Base-by-base conservation (phyloP, 2,888 invertebrate species). In the Eulithis testata region DNA sequence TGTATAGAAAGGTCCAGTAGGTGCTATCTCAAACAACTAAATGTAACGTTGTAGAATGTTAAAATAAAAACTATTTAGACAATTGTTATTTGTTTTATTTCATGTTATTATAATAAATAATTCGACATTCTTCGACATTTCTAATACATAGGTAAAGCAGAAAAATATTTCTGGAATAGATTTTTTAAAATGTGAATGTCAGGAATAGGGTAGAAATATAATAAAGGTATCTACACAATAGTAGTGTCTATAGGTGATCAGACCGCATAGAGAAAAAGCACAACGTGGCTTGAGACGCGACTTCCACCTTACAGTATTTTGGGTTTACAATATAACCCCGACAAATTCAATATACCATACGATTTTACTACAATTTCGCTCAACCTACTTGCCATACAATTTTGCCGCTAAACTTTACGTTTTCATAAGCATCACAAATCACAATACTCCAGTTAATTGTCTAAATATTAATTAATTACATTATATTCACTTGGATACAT, bases 11-110 rank as follows among this genome's bases (percentile, higher is more conserved):
- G 21, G 21, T 21, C 21, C 21, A 21, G 21, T 31, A 31, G 31
- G 31, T 31, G 31, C 31, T 31, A 45, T 45, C 11, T 2, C 45
- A 47, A 47, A 47, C 5, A 3, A 47, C 14, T 12, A 45, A 47
- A 31, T 36, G 5, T 36, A 5, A 49, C 12, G n/a, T 53, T 49
- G 53, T 63, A 52, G 49, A 36, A 65, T 44, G 27, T 53, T 52
- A 31, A 65, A 68, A 64, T 62, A 68, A 66, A 69, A 65, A 65
- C 51, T 43, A 43, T 58, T 62, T 64, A 70, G 68, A 72, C 63
- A 64, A 72, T 72, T 69, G 60, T 66, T 65, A 58, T 49, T 63
- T 40, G 40, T 71, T 68, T 73, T 73, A 73, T 72, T 73, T 36
- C 64, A 63, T 62, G 57, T 67, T 66, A 65, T 66, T 60, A 62